A percentile compares a stretch with the other conserved stretches of the same genome.
Evolutionary conservation across 2,888 invertebrate species (phyloP).

Genomic region (Orthosia gothica): DNA sequence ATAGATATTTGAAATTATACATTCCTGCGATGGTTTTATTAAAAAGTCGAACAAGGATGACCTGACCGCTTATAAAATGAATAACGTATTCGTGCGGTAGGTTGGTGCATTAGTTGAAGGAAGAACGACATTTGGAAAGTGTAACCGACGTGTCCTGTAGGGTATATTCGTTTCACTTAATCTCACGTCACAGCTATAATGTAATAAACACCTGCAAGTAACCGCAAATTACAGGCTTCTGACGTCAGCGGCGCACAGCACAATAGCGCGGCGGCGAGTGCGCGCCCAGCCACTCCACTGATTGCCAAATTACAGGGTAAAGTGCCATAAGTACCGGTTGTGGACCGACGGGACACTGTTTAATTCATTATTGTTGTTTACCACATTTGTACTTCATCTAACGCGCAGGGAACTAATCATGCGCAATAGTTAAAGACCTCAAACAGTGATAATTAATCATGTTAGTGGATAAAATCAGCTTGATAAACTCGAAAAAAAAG

Average conservation of each 20-base stretch:
- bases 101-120: constrained; percentile 10
- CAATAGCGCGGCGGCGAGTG: constrained; percentile 77
- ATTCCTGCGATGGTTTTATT: constrained; percentile 45
- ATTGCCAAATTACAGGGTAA: constrained; percentile 90
- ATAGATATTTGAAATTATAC: constrained; percentile 49
- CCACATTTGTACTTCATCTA: constrained; percentile 73
- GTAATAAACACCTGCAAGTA: constrained; percentile 85
- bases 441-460: constrained; percentile 65
- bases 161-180: constrained; percentile 71
- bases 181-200: constrained; percentile 75
- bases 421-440: constrained; percentile 68
- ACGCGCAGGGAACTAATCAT: constrained; percentile 62
- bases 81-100: background rate
- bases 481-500: constrained; percentile 51
- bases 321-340: constrained; percentile 85
- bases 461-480: constrained; percentile 45
- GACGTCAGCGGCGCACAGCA: constrained; percentile 81
- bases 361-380: constrained; percentile 78
- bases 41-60: constrained; percentile 31
- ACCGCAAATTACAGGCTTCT: constrained; percentile 88
- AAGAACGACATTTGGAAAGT: constrained; percentile 54
- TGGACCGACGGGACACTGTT: constrained; percentile 72
- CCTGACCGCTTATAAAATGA: constrained; percentile 27
- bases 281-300: constrained; percentile 70
- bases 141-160: constrained; percentile 72